These are phyloP conservation scores for Synanthedon vespiformis DNA, from an alignment of 2,888 invertebrate species.

Conservation along the genomic window DNA sequence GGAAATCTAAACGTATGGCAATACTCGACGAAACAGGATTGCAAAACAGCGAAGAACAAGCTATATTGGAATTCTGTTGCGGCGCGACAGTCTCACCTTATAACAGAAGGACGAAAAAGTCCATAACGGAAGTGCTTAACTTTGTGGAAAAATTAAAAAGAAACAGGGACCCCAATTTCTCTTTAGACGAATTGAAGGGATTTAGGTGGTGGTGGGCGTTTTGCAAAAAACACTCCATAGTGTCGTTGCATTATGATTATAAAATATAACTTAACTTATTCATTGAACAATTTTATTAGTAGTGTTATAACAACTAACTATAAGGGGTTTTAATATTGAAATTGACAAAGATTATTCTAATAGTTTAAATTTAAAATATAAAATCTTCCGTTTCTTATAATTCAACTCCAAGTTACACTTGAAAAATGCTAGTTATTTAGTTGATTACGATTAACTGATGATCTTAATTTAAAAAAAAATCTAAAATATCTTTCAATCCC, in stretches of 20 bases:
- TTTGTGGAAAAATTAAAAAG: slow-evolving; percentile 75
- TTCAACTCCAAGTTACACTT: no score
- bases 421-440: no score
- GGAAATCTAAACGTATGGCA: slow-evolving; percentile 82
- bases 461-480: no score
- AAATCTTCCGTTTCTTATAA: no score
- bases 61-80: slow-evolving; percentile 79
- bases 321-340: no score
- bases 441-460: no score
- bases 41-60: slow-evolving; percentile 70
- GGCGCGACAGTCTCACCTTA: slow-evolving; percentile 78
- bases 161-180: slow-evolving; percentile 72
- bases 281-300: no score
- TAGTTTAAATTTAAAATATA: no score
- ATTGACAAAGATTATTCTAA: no score
- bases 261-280: no score
- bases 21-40: slow-evolving; percentile 78
- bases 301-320: no score
- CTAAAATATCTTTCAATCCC: no score
- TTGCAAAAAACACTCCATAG: slow-evolving; percentile 82
- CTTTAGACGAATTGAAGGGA: slow-evolving; percentile 77
- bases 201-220: slow-evolving; percentile 88
- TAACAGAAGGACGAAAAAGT: slow-evolving; percentile 78
- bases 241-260: slow-evolving; percentile 59
- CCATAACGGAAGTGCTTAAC: slow-evolving; percentile 71